These are phyloP conservation scores for Pocillopora damicornis DNA, from an alignment of 64 coral and sea anemone genomes.

Conservation along the genomic window DNA sequence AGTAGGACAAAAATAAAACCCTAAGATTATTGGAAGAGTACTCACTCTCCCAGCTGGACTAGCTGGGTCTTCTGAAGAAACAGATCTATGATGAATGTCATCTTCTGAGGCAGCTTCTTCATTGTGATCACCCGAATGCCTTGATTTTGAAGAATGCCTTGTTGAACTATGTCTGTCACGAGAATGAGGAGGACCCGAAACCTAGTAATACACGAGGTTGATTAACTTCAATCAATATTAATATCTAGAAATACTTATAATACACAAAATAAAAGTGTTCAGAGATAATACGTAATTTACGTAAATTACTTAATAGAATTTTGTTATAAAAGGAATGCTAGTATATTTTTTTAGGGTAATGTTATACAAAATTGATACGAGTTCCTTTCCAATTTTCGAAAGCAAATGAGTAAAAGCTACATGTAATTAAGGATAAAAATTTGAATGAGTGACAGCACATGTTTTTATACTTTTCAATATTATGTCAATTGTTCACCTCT, in stretches of 20 bases:
- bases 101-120: neutral
- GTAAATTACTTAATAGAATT: too few species aligned
- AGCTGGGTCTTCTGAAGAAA: conserved; percentile 6
- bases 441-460: too few species aligned
- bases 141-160: conserved; percentile 12
- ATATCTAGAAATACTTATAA: neutral
- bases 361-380: too few species aligned
- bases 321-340: too few species aligned
- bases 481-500: too few species aligned
- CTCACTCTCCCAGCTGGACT: neutral
- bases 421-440: too few species aligned
- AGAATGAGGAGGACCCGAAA: neutral
- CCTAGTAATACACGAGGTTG: neutral
- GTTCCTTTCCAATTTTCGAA: too few species aligned
- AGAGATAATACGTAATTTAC: too few species aligned
- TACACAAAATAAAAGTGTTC: neutral
- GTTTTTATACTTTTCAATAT: too few species aligned
- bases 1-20: too few species aligned
- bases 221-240: neutral
- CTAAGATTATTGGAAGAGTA: neutral
- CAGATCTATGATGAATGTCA: neutral
- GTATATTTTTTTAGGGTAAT: too few species aligned
- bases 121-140: neutral
- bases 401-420: too few species aligned
- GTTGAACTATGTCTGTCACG: neutral